Evolutionary conservation across 2,888 invertebrate genomes (phyloP), one percentile per base, ranked within the genome.

Genomic region (Leuctra nigra): DNA sequence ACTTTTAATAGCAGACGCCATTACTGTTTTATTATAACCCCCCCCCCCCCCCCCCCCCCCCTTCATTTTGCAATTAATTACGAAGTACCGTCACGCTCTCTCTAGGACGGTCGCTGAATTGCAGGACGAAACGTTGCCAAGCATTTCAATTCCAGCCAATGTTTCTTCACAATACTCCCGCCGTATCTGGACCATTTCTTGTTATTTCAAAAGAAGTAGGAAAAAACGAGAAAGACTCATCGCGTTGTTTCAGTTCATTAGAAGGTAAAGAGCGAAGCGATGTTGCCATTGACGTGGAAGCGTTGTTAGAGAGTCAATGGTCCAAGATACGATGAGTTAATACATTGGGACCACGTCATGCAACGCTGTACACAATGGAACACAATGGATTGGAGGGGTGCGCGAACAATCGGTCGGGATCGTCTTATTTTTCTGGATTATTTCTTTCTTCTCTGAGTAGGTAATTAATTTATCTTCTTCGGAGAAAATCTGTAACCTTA

Each of bases 221-320:
- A 23, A 54, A 23, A 36, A 13, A 41, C 11, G 16, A 41, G 29
- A 41, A 41, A 41, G 18, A 25, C 22, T 14, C 18, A 11, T 29
- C 52, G 36, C 22, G 46, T 22, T 22, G 29, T 54, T 54, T 35
- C 13, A 20, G 54, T 54, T 54, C 54, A 54, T 54, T 54, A 54
- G 44, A 33, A 25, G 46, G 46, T 22, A 46, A 24, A n/a, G n/a
- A n/a, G n/a, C n/a, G 53, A 29, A 44, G 25, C 44, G 29, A 29
- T 46, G 46, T 25, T 54, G 14, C 54, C 46, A 46, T 54, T 54
- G 24, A 54, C 25, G 54, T 54, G 46, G 54, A 54, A 54, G 39
- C 54, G 41, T 54, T 41, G 41, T 54, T 54, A 46, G 25, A 46
- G 54, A 54, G 25, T 54, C 44, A 54, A 54, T 54, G 54, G 35